Percentiles rank a stretch among this genome's conserved stretches.
phyloP scores from a whole-genome alignment of 2,888 invertebrate genomes.

The Rotaria macrura region DNA sequence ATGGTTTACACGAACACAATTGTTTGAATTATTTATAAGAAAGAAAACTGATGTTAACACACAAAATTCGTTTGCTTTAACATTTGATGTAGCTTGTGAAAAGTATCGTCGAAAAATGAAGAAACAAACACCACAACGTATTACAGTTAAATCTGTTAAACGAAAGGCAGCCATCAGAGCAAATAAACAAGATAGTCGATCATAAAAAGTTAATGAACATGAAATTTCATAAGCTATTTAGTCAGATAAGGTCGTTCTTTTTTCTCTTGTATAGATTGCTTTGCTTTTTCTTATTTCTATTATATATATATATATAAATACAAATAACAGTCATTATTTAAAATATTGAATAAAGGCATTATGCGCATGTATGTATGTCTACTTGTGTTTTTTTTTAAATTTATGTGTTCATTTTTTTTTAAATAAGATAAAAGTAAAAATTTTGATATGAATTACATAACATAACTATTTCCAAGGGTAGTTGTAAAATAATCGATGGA shows the following conservation, averaged over 20 bases:
- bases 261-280: neutral
- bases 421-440: no score
- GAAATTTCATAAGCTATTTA: neutral
- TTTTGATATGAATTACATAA: no score
- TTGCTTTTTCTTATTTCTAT: neutral
- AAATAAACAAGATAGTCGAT: neutral
- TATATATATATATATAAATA: neutral
- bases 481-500: no score
- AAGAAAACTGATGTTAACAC: slow-evolving; percentile 34
- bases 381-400: no score
- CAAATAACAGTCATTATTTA: neutral
- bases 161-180: neutral
- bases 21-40: slow-evolving; percentile 63
- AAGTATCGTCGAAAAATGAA: neutral
- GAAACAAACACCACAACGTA: neutral
- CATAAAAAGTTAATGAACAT: neutral
- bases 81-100: slow-evolving; percentile 1
- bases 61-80: neutral
- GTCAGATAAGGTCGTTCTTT: neutral
- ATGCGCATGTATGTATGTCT: neutral
- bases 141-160: slow-evolving; percentile 7
- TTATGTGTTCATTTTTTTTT: no score
- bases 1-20: slow-evolving; percentile 76
- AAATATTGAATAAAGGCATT: neutral
- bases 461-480: no score